These are phyloP conservation scores for Abrostola tripartita DNA, from an alignment of 2,888 invertebrate species.

Conservation along the genomic window DNA sequence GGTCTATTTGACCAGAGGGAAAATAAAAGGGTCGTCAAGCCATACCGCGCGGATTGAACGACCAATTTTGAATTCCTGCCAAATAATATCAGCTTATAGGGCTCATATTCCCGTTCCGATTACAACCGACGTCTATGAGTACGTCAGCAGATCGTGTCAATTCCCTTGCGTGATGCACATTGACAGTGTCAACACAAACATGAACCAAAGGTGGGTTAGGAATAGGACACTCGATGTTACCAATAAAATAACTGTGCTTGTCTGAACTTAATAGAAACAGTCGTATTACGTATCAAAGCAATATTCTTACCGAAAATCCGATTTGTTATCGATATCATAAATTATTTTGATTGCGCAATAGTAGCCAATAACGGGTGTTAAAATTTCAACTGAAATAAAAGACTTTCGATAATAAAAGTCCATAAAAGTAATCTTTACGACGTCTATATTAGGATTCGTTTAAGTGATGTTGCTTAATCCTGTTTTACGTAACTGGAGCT, in stretches of 20 bases:
- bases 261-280: neutral
- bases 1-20: too few species aligned
- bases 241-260: neutral
- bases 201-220: too few species aligned
- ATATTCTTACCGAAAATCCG: neutral
- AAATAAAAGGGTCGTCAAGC: too few species aligned
- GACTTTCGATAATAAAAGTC: constrained; percentile 15
- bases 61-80: too few species aligned
- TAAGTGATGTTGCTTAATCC: neutral
- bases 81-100: too few species aligned
- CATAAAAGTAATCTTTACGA: constrained; percentile 13
- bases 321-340: constrained; percentile 18
- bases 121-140: too few species aligned
- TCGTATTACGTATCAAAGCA: constrained; percentile 1
- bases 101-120: too few species aligned
- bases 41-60: too few species aligned
- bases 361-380: constrained; percentile 1
- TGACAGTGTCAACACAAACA: too few species aligned
- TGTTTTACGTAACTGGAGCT: neutral
- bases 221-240: too few species aligned
- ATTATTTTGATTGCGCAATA: constrained; percentile 14
- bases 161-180: too few species aligned
- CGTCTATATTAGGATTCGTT: neutral
- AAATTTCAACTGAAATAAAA: constrained; percentile 14
- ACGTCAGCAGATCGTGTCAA: too few species aligned